Conservation (phyloP, 2,888 invertebrate species). For the Fragum fragum region DNA sequence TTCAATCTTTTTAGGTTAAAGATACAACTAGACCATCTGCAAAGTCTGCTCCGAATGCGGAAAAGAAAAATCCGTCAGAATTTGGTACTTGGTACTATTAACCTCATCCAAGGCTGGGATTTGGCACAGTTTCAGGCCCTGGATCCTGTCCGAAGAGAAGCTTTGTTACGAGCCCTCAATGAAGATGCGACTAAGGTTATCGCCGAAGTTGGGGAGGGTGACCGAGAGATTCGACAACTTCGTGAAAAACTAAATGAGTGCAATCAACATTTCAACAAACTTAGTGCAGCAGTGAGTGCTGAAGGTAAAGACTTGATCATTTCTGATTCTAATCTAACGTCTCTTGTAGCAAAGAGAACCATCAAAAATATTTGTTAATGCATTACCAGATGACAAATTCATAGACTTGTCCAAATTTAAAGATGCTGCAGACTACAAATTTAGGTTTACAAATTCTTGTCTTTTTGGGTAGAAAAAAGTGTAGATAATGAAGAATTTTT, state of each 20-base stretch:
- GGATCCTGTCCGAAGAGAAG: slow-evolving; percentile 98
- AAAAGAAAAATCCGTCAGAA: slow-evolving; percentile 97
- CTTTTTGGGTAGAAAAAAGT: too few relatives aligned
- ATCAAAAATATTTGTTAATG: too few relatives aligned
- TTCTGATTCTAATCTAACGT: too few relatives aligned
- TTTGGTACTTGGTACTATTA: slow-evolving; percentile 97
- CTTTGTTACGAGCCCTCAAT: slow-evolving; percentile 95
- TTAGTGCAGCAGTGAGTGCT: slow-evolving; percentile 92
- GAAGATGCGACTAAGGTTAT: slow-evolving; percentile 98
- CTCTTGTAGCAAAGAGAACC: too few relatives aligned
- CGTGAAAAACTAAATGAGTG: slow-evolving; percentile 98
- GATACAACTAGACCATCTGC: slow-evolving; percentile 93
- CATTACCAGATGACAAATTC: too few relatives aligned
- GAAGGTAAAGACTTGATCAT: too few relatives aligned
- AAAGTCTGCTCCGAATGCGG: slow-evolving; percentile 98
- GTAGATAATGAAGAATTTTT: too few relatives aligned
- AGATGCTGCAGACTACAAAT: too few relatives aligned
- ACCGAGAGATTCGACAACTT: slow-evolving; percentile 91
- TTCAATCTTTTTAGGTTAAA: slow-evolving; percentile 77
- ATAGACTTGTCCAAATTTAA: too few relatives aligned
- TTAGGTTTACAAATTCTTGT: too few relatives aligned
- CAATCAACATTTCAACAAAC: slow-evolving; percentile 96
- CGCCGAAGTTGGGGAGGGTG: slow-evolving; percentile 95
- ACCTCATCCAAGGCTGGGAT: slow-evolving; percentile 95
- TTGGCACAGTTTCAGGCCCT: slow-evolving; percentile 96